These are phyloP conservation scores for Saturnia japonica DNA, from an alignment of 2,888 invertebrate species.

Conservation along the genomic window DNA sequence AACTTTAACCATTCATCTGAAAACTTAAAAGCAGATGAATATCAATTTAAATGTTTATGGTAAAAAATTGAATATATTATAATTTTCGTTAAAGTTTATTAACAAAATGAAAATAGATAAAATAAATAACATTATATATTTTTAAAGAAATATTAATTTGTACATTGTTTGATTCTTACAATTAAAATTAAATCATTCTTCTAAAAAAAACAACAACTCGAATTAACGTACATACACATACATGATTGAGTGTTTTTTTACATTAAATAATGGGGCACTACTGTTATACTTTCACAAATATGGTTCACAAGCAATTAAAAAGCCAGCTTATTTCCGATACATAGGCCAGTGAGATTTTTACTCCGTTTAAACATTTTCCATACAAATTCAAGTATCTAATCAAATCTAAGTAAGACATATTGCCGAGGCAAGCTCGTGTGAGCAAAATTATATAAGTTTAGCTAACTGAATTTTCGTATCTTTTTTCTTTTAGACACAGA, in stretches of 20 bases:
- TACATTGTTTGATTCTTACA: slow-evolving; percentile 74
- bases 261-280: slow-evolving; percentile 22
- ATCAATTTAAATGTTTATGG: background rate
- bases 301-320: background rate
- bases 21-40: background rate
- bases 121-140: slow-evolving; percentile 80
- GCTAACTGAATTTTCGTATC: background rate
- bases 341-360: background rate
- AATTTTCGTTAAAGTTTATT: slow-evolving; percentile 71
- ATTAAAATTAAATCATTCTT: slow-evolving; percentile 59
- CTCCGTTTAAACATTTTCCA: background rate
- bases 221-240: slow-evolving; percentile 38
- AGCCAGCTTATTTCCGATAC: background rate
- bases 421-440: background rate
- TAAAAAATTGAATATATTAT: slow-evolving; percentile 29
- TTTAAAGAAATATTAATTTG: slow-evolving; percentile 77
- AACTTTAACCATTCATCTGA: background rate
- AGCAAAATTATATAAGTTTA: background rate
- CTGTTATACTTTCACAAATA: slow-evolving; percentile 39
- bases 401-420: background rate
- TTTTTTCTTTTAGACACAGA: background rate
- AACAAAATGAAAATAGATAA: slow-evolving; percentile 75
- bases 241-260: slow-evolving; percentile 20
- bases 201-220: slow-evolving; percentile 70
- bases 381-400: background rate